These are phyloP conservation scores for Araneus ventricosus DNA, from an alignment of 1,140 invertebrate species.

Conservation along the genomic window DNA sequence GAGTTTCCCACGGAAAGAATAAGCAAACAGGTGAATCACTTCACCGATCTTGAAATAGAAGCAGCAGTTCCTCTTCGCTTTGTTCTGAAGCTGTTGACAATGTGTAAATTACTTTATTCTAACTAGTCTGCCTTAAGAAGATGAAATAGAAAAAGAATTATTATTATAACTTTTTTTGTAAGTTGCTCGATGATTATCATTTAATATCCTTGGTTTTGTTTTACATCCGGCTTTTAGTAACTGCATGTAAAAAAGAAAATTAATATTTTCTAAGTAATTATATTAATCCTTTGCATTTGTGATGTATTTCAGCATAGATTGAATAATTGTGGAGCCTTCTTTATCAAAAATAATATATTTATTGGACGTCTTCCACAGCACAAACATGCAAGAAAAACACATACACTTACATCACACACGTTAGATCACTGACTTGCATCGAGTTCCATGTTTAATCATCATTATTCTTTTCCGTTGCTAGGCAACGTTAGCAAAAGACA, in stretches of 20 bases:
- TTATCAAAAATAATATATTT: too few species aligned
- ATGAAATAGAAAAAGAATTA: not conserved
- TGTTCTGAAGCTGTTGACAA: not conserved
- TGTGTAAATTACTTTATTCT: not conserved
- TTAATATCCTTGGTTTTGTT: not conserved
- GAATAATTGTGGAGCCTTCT: too few species aligned
- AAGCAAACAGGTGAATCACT: not conserved
- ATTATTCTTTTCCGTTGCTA: too few species aligned
- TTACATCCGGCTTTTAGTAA: not conserved
- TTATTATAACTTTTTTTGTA: not conserved
- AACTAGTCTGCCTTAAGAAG: not conserved
- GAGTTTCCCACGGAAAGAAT: not conserved
- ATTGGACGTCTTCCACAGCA: too few species aligned
- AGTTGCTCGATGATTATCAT: not conserved
- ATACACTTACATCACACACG: too few species aligned
- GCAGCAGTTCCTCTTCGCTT: not conserved
- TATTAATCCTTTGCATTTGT: too few species aligned
- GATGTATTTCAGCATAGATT: too few species aligned
- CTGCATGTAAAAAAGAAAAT: not conserved
- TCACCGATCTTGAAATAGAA: not conserved
- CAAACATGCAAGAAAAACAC: too few species aligned
- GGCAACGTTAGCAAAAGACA: too few species aligned
- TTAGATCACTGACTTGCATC: too few species aligned
- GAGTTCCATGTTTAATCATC: too few species aligned
- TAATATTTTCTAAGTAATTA: not conserved